A percentile compares a stretch with the other conserved stretches of the same genome.
Evolutionary conservation across 2,113 vertebrate genomes (phyloP).

Genomic region (Canis aureus): DNA sequence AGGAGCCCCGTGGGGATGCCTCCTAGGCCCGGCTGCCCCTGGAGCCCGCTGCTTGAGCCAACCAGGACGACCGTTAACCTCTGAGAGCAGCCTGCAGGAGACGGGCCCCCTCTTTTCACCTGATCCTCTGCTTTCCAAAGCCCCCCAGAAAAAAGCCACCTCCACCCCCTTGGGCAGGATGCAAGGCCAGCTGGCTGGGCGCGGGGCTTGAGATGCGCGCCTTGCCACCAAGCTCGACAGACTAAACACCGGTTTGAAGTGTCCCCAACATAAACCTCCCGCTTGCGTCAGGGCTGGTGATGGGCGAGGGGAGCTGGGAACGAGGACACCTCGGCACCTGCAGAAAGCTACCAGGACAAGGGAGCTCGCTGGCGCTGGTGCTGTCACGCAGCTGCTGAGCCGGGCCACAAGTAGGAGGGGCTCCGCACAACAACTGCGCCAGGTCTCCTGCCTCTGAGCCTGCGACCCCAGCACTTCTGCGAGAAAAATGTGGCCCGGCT

Average conservation of each 20-base stretch:
- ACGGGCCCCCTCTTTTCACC: neutral
- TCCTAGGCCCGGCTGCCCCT: neutral
- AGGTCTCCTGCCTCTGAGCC: neutral
- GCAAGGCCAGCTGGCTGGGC: neutral
- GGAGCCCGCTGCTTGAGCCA: neutral
- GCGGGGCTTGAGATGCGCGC: neutral
- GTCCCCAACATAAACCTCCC: neutral
- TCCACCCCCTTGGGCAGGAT: fast-evolving
- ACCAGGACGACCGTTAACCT: neutral
- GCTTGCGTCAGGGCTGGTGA: neutral
- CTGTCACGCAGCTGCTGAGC: fast-evolving
- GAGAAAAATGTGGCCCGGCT: neutral
- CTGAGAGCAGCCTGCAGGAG: fast-evolving
- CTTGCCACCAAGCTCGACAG: neutral
- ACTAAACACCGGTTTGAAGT: constrained; percentile 70
- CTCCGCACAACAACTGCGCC: constrained; percentile 47
- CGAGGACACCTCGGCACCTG: constrained; percentile 85
- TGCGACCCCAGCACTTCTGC: neutral
- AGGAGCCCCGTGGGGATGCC: fast-evolving
- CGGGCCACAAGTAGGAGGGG: fast-evolving
- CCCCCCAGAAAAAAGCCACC: neutral
- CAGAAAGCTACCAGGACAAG: constrained; percentile 46
- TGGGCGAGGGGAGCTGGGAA: neutral
- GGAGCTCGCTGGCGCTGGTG: neutral
- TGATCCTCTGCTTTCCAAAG: neutral